Evolutionary conservation across 2,113 vertebrate species (phyloP).

Genomic region (Tachysurus fulvidraco): DNA sequence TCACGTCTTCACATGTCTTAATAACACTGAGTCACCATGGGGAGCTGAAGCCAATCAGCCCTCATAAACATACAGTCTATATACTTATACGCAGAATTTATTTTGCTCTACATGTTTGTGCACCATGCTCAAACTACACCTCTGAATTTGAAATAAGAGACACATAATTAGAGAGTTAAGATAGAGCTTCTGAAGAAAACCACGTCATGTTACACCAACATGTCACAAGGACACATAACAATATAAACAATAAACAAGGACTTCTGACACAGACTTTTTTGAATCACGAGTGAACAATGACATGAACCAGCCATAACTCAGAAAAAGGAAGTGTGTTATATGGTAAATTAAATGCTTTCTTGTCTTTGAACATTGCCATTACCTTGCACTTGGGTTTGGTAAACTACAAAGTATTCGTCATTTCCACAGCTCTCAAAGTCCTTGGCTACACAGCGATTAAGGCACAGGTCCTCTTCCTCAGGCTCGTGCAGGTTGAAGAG

Average conservation of each 20-base stretch:
- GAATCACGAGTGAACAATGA: neutral
- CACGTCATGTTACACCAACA: neutral
- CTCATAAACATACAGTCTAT: neutral
- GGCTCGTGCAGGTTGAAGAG: constrained; percentile 89
- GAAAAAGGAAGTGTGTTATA: neutral
- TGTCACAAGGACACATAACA: neutral
- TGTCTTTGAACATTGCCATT: constrained; percentile 15
- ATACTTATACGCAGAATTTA: neutral
- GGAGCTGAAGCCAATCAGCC: neutral
- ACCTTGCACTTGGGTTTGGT: constrained; percentile 99
- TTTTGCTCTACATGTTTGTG: neutral
- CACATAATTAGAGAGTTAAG: neutral
- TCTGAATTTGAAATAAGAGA: neutral
- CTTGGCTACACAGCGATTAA: constrained; percentile 82
- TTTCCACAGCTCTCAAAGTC: constrained; percentile 94
- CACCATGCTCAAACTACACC: too few species aligned
- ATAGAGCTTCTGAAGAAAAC: neutral
- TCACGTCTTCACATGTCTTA: neutral
- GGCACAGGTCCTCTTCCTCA: constrained; percentile 88
- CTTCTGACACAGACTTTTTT: neutral
- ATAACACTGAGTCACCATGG: neutral
- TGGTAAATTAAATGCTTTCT: neutral
- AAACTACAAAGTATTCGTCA: constrained; percentile 84
- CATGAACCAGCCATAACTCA: neutral
- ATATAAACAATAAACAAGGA: neutral